Conservation (phyloP, 2,888 invertebrate genomes). For the Amiota minor region DNA sequence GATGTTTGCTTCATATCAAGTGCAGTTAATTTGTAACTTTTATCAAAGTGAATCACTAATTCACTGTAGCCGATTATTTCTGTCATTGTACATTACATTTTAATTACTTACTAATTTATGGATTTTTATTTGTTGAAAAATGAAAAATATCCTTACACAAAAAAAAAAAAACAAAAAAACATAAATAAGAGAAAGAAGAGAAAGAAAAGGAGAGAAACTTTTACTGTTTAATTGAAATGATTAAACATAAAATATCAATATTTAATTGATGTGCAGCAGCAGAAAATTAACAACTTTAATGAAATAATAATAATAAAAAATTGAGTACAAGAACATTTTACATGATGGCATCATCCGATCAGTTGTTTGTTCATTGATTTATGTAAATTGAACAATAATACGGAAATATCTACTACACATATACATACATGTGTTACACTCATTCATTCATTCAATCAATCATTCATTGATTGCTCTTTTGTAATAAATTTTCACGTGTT, state of each 20-base stretch:
- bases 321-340: no score
- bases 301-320: neutral
- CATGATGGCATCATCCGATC: no score
- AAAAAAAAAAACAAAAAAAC: neutral
- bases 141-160: neutral
- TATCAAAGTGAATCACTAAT: neutral
- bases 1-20: no score
- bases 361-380: no score
- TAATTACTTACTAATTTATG: constrained; percentile 20
- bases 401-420: no score
- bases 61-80: neutral
- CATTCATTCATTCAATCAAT: no score
- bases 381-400: no score
- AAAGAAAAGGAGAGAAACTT: no score
- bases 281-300: constrained; percentile 14
- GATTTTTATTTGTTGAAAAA: constrained; percentile 3
- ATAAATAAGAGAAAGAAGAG: no score
- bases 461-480: no score
- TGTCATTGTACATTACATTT: neutral
- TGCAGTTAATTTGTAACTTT: neutral
- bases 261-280: constrained; percentile 49
- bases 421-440: no score
- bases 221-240: constrained; percentile 60
- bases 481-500: no score
- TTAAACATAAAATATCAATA: constrained; percentile 64